A percentile compares a stretch with the other conserved stretches of the same genome.
These are phyloP conservation scores for Micrasema minimum DNA, from an alignment of 1,140 invertebrate species.

Conservation along the genomic window DNA sequence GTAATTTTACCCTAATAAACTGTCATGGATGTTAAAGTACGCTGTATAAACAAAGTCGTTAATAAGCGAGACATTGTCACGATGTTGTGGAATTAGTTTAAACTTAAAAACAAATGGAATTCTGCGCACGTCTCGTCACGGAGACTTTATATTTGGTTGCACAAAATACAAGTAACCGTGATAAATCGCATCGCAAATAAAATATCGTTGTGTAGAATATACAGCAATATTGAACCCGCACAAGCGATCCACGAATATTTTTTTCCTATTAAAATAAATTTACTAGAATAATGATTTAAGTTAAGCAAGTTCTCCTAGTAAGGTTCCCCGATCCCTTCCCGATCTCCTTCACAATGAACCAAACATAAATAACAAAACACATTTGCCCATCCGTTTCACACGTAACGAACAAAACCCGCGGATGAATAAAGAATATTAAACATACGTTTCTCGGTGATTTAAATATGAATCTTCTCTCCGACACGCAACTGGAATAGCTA, in stretches of 20 bases:
- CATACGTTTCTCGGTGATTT: too few relatives aligned
- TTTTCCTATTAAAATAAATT: conserved; percentile 23
- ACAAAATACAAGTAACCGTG: background rate
- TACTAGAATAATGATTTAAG: conserved; percentile 16
- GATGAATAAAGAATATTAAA: background rate
- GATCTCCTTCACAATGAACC: background rate
- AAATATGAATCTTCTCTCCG: too few relatives aligned
- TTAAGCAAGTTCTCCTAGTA: conserved; percentile 21
- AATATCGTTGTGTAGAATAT: too few relatives aligned
- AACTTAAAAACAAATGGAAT: background rate
- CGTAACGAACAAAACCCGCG: background rate
- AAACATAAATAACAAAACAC: conserved; percentile 14
- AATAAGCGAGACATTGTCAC: too few relatives aligned
- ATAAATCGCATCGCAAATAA: background rate
- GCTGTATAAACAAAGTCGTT: too few relatives aligned
- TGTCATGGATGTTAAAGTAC: too few relatives aligned
- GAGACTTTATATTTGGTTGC: background rate
- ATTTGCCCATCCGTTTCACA: background rate
- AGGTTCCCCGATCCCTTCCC: background rate
- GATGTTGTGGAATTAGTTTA: background rate
- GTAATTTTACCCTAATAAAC: too few relatives aligned
- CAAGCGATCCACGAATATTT: conserved; percentile 6
- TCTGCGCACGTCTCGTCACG: background rate
- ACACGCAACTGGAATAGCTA: too few relatives aligned
- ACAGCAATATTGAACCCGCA: too few relatives aligned